These are phyloP conservation scores for Scomber colias DNA, from an alignment of 2,113 vertebrate genomes.

Conservation along the genomic window DNA sequence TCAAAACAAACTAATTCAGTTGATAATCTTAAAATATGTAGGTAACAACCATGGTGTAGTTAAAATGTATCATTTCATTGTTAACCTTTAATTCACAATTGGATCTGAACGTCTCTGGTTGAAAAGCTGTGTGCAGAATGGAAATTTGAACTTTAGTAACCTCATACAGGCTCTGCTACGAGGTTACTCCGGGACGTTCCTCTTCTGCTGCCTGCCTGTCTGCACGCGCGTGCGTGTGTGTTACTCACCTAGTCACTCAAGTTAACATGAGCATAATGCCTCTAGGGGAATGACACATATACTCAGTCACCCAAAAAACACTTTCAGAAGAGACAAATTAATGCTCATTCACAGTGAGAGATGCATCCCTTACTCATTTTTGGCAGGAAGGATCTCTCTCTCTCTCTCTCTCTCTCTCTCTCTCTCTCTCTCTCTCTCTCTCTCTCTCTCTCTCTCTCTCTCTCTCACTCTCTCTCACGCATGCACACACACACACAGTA, in stretches of 20 bases:
- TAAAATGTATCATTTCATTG: neutral
- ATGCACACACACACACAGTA: neutral
- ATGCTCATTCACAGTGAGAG: neutral
- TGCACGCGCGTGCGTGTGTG: constrained; percentile 21
- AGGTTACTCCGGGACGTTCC: constrained; percentile 73
- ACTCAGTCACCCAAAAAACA: constrained; percentile 25
- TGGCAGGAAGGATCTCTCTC: neutral
- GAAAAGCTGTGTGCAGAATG: constrained; percentile 28
- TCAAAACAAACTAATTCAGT: no score
- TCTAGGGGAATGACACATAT: constrained; percentile 34
- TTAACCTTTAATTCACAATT: neutral
- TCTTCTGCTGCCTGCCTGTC: constrained; percentile 22
- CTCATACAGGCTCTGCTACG: constrained; percentile 12
- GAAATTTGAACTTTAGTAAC: constrained; percentile 74
- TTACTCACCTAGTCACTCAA: constrained; percentile 38
- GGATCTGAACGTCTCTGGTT: neutral
- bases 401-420: no score
- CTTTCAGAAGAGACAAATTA: constrained; percentile 23
- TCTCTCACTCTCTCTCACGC: no score
- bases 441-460: no score
- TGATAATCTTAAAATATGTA: no score
- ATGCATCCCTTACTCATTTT: neutral
- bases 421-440: no score
- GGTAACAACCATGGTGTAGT: neutral
- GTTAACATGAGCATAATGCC: constrained; percentile 15